Conservation (phyloP, 2,888 invertebrate species). For the Tuta absoluta region DNA sequence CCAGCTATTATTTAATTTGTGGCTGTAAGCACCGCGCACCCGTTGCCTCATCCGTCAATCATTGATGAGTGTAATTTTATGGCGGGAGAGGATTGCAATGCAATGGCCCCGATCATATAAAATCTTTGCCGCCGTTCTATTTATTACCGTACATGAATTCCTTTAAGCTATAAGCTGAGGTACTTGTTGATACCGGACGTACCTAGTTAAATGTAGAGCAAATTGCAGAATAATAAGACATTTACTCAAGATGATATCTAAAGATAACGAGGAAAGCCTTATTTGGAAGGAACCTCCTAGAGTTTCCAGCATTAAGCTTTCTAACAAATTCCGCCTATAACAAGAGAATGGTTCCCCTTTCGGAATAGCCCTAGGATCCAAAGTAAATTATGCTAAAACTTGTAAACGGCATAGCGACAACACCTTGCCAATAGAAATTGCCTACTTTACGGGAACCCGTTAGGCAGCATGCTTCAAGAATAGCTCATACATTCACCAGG, state of each 20-base stretch:
- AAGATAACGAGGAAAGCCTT: conserved; percentile 4
- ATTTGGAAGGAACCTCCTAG: background rate
- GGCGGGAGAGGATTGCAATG: background rate
- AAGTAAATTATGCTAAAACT: conserved; percentile 3
- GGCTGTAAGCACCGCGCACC: conserved; percentile 15
- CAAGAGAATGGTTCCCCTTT: background rate
- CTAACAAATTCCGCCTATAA: conserved; percentile 2
- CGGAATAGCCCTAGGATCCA: background rate
- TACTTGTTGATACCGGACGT: conserved; percentile 23
- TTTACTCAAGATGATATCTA: conserved; percentile 2
- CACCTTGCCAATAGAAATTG: conserved; percentile 6
- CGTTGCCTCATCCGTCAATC: conserved; percentile 21
- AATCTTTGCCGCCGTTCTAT: background rate
- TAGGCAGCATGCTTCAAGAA: conserved; percentile 11
- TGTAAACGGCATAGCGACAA: conserved; percentile 4
- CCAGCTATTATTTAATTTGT: conserved; percentile 23
- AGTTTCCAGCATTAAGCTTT: background rate
- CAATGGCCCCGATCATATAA: no score
- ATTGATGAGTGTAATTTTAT: conserved; percentile 13
- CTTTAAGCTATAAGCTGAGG: conserved; percentile 4
- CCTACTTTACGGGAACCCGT: conserved; percentile 1
- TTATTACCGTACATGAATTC: conserved; percentile 25
- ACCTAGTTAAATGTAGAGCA: conserved; percentile 27
- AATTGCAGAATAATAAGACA: background rate
- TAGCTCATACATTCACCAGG: conserved; percentile 28